phyloP scores from a whole-genome alignment of 2,113 vertebrate genomes.

The Motacilla tschutschensis region DNA sequence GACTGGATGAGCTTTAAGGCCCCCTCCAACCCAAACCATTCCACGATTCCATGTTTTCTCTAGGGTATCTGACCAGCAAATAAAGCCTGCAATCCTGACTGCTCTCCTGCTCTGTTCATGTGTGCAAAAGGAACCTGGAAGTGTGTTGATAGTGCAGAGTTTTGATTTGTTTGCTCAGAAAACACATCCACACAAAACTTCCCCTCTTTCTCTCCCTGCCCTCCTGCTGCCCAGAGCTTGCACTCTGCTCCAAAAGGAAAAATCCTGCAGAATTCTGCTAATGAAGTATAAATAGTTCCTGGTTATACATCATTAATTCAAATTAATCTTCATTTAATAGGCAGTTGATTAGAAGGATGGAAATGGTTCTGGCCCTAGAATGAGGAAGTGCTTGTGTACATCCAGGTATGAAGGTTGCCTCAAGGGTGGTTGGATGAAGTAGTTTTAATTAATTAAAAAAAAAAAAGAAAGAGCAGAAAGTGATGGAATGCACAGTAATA shows the following conservation, averaged over 20 bases:
- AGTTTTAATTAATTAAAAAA: not conserved
- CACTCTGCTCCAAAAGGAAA: not conserved
- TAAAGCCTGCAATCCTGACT: not conserved
- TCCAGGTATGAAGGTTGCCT: not conserved
- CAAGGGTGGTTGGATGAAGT: not conserved
- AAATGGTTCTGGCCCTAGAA: not conserved
- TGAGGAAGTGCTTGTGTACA: not conserved
- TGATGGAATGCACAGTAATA: not conserved
- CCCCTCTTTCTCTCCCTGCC: not conserved
- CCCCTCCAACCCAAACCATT: not conserved
- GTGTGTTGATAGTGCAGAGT: no score
- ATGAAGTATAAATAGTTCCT: not conserved
- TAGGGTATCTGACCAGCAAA: not conserved
- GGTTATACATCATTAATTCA: not conserved
- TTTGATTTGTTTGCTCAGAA: not conserved
- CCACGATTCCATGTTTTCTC: not conserved
- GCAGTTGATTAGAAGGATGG: not conserved
- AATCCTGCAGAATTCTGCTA: not conserved
- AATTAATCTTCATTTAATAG: conserved; percentile 14
- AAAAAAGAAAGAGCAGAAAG: not conserved
- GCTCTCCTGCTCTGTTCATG: not conserved
- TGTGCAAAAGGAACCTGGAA: not conserved
- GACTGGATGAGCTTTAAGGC: not conserved
- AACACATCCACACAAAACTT: not conserved
- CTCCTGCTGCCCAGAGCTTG: not conserved